Evolutionary conservation across 1,140 invertebrate species (phyloP).

Genomic region (Zaprionus inermis): DNA sequence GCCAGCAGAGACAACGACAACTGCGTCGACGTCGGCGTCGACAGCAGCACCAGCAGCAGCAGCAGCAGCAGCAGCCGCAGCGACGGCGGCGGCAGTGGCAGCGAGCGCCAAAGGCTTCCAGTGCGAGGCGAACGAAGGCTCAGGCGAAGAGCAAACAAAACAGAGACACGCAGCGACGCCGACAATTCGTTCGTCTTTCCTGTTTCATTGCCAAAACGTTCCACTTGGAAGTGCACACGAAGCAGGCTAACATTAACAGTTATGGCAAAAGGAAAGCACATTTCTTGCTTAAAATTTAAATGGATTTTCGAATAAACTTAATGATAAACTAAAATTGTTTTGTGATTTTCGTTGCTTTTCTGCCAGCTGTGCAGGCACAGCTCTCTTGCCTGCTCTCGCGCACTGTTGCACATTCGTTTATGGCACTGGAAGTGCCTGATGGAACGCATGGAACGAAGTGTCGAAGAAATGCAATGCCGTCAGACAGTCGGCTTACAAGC

Average conservation of each 20-base stretch:
- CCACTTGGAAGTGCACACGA: constrained; percentile 4
- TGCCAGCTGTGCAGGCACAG: not conserved
- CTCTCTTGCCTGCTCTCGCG: not conserved
- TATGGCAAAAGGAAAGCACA: not conserved
- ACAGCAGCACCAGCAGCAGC: not conserved
- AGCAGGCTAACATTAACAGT: no score
- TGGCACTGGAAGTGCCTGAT: constrained; percentile 3
- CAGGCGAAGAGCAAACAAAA: constrained; percentile 46
- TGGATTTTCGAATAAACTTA: not conserved
- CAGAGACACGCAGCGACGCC: constrained; percentile 31
- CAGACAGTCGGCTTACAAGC: not conserved
- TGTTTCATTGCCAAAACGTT: constrained; percentile 39
- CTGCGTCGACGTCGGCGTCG: no score
- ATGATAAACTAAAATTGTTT: not conserved
- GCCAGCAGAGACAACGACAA: constrained; percentile 21
- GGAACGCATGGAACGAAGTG: constrained; percentile 13
- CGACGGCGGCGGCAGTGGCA: not conserved
- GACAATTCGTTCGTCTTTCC: constrained; percentile 24
- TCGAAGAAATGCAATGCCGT: not conserved
- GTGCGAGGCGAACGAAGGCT: constrained; percentile 36
- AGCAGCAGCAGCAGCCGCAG: constrained; percentile 12
- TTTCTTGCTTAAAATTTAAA: not conserved
- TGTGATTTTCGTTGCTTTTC: not conserved
- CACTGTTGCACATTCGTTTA: constrained; percentile 1
- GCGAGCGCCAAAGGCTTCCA: constrained; percentile 43